Evolutionary conservation across 2,113 vertebrate genomes (phyloP).

Genomic region (Naja naja): DNA sequence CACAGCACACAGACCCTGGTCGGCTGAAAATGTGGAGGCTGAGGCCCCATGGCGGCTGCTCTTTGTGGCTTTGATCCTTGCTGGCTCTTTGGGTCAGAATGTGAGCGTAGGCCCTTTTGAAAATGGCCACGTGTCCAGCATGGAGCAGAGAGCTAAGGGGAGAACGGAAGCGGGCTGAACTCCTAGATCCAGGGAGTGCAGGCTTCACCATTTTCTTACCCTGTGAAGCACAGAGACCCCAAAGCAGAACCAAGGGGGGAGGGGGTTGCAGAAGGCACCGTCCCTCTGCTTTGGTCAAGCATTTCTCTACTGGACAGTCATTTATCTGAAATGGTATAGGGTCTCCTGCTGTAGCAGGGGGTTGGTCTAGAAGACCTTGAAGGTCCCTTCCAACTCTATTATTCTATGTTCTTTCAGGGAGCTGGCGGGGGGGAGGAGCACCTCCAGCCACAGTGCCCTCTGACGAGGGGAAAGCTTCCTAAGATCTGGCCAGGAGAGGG

Average conservation of each 20-base stretch:
- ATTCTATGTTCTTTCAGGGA: neutral
- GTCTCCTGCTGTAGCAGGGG: neutral
- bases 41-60: neutral
- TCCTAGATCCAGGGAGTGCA: neutral
- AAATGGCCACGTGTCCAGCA: neutral
- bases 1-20: neutral
- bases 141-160: neutral
- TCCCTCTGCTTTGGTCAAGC: neutral
- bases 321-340: neutral
- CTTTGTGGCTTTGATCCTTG: neutral
- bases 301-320: too few relatives aligned
- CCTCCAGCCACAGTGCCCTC: neutral
- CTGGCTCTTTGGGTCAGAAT: neutral
- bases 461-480: neutral
- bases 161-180: neutral
- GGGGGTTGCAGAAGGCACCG: neutral
- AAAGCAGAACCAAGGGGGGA: neutral
- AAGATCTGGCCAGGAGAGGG: neutral
- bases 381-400: neutral
- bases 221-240: neutral
- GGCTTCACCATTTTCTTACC: neutral
- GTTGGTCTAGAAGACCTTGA: neutral
- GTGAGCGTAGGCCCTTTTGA: too few relatives aligned
- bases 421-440: neutral
- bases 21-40: neutral